These are phyloP conservation scores for Cyclopterus lumpus DNA, from an alignment of 2,797 vertebrate genomes.

Conservation along the genomic window DNA sequence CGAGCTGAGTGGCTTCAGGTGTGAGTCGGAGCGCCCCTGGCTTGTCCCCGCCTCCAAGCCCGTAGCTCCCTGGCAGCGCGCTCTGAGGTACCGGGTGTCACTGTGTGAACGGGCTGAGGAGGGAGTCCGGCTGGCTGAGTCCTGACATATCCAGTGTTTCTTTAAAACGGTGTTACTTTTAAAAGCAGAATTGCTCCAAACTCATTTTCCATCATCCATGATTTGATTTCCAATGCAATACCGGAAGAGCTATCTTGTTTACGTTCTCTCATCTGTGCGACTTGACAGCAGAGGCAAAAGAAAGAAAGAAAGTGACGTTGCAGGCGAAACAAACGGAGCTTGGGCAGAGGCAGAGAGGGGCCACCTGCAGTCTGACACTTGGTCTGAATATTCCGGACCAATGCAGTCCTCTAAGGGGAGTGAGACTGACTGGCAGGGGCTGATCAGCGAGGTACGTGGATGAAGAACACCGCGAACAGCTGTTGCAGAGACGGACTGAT, in stretches of 20 bases:
- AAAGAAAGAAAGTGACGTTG: slow-evolving; percentile 65
- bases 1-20: too few species aligned
- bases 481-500: slow-evolving; percentile 11
- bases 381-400: not conserved
- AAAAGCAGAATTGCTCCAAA: not conserved
- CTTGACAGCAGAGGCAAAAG: slow-evolving; percentile 22
- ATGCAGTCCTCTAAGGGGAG: slow-evolving; percentile 87
- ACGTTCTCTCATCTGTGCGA: not conserved
- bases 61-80: too few species aligned
- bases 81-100: too few species aligned
- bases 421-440: slow-evolving; percentile 95
- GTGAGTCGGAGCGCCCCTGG: too few species aligned
- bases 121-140: too few species aligned
- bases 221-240: not conserved
- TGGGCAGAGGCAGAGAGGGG: not conserved
- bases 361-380: slow-evolving; percentile 5
- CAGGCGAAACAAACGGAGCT: slow-evolving; percentile 65
- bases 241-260: slow-evolving; percentile 37
- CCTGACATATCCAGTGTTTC: fast-evolving
- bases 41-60: too few species aligned
- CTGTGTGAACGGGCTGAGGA: too few species aligned
- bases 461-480: not conserved
- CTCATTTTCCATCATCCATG: not conserved
- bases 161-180: fast-evolving
- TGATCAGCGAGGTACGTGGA: slow-evolving; percentile 91